These are phyloP conservation scores for Tragopan temminckii DNA, from an alignment of 2,797 vertebrate genomes.

Conservation along the genomic window DNA sequence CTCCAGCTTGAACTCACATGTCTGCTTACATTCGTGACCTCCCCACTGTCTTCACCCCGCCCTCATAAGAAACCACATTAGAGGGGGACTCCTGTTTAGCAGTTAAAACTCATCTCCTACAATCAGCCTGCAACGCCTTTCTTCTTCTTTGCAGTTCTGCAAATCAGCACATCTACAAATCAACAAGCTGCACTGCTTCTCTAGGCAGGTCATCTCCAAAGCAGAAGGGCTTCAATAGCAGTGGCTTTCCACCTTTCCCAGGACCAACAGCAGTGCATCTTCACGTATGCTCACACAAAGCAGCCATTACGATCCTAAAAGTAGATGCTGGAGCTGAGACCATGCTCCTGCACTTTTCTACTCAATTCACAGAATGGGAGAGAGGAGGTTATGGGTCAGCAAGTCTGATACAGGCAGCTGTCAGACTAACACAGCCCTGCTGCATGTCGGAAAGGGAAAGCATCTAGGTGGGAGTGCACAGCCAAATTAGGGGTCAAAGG, in stretches of 20 bases:
- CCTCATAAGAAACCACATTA: background rate
- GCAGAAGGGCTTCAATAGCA: background rate
- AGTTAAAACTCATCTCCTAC: background rate
- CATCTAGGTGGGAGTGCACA: constrained; percentile 56
- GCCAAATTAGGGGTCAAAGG: constrained; percentile 45
- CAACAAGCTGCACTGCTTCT: background rate
- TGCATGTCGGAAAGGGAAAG: constrained; percentile 26
- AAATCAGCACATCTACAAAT: background rate
- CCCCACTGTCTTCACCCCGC: background rate
- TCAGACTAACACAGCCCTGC: background rate
- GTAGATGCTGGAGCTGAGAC: background rate
- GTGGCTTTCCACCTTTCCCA: background rate
- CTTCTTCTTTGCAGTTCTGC: background rate
- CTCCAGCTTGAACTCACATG: background rate
- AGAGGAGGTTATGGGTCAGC: constrained; percentile 9
- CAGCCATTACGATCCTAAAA: background rate
- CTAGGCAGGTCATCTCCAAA: background rate
- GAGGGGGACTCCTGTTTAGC: background rate
- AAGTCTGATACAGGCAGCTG: constrained; percentile 1
- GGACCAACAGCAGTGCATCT: background rate
- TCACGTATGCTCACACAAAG: background rate
- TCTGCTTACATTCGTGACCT: background rate
- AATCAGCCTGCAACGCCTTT: background rate
- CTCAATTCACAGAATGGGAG: constrained; percentile 9
- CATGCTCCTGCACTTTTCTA: background rate